Percentiles rank a stretch among this genome's conserved stretches.
Evolutionary conservation across 2,888 invertebrate genomes (phyloP).

Genomic region (Patella caerulea): DNA sequence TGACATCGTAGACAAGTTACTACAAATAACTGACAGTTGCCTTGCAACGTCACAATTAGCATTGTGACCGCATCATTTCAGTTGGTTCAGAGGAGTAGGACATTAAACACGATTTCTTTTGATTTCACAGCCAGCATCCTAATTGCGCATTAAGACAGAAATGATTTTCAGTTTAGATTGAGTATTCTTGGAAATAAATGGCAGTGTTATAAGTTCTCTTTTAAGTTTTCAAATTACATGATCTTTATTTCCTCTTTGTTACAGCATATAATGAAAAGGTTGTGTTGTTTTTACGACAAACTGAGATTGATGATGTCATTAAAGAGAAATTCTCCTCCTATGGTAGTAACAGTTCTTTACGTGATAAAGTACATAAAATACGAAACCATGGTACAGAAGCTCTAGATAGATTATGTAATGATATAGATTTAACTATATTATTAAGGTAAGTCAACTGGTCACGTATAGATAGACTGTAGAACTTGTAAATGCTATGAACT

Average conservation of each 20-base stretch:
- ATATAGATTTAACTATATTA: conserved; percentile 92
- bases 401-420: conserved; percentile 88
- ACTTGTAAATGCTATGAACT: no score
- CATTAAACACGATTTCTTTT: no score
- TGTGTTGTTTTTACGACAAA: conserved; percentile 94
- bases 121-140: no score
- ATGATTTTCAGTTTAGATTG: not conserved
- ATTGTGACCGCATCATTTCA: no score
- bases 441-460: conserved; percentile 79
- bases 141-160: no score
- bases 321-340: conserved; percentile 77
- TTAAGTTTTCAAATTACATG: not conserved
- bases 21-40: no score
- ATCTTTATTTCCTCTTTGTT: conserved; percentile 23
- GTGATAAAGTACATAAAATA: conserved; percentile 89
- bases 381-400: conserved; percentile 91
- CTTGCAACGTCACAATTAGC: no score
- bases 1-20: no score
- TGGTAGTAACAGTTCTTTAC: conserved; percentile 80
- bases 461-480: no score
- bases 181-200: not conserved
- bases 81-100: no score
- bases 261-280: conserved; percentile 90
- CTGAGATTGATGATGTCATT: conserved; percentile 92
- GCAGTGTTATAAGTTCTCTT: not conserved